Evolutionary conservation across 2,797 vertebrate genomes (phyloP).

Genomic region (Botia kubotai): DNA sequence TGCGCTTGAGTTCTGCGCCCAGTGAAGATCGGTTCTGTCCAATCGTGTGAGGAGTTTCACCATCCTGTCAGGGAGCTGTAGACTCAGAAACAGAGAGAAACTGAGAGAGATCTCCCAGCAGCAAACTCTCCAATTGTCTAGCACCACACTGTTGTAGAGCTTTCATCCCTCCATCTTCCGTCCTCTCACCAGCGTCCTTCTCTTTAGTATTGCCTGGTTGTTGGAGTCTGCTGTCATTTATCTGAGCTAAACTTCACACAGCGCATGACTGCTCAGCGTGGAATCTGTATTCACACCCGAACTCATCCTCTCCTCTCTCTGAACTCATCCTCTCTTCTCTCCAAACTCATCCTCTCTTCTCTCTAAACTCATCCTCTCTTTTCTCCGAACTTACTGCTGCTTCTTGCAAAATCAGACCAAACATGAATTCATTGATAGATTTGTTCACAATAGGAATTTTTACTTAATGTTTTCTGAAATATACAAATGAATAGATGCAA

Average conservation of each 20-base stretch:
- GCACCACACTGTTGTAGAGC: neutral
- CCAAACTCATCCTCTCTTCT: no score
- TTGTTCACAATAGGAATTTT: neutral
- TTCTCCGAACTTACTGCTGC: neutral
- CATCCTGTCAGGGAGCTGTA: conserved; percentile 30
- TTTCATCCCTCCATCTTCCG: conserved; percentile 35
- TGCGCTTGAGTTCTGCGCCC: conserved; percentile 12
- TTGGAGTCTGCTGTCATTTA: conserved; percentile 1
- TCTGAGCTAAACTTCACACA: neutral
- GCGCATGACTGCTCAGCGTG: neutral
- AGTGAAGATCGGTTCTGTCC: conserved; percentile 21
- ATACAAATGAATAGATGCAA: no score
- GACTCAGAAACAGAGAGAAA: conserved; percentile 29
- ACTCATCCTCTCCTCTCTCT: neutral
- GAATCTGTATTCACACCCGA: neutral
- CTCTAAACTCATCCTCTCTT: neutral
- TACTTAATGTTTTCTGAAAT: no score
- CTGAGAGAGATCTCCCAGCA: conserved; percentile 30
- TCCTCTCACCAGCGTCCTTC: neutral
- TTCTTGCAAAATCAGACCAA: neutral
- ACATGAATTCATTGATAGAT: neutral
- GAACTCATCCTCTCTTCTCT: no score
- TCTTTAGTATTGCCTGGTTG: neutral
- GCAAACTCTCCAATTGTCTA: conserved; percentile 26
- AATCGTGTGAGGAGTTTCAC: conserved; percentile 23